Conservation (phyloP, 2,113 vertebrate species). For the Mionectes macconnelli region DNA sequence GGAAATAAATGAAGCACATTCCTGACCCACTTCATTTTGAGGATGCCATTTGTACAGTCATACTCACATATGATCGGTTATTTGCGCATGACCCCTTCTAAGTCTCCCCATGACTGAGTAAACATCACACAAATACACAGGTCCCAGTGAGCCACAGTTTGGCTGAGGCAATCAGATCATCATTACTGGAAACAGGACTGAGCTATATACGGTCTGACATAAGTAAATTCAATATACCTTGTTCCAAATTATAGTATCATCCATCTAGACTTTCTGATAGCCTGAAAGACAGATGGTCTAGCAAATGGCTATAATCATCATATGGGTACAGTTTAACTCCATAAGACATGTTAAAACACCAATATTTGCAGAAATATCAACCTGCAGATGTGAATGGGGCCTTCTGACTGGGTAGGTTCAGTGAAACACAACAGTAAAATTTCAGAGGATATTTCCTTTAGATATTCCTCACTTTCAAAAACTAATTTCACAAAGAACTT, state of each 20-base stretch:
- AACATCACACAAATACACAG: background rate
- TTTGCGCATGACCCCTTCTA: background rate
- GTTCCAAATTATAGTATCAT: background rate
- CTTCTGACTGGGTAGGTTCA: background rate
- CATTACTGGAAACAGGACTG: background rate
- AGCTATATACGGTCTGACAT: background rate
- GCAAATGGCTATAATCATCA: background rate
- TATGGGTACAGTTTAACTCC: background rate
- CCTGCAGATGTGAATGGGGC: background rate
- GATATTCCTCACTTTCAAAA: background rate
- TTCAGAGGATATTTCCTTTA: background rate
- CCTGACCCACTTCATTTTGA: background rate
- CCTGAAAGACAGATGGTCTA: conserved; percentile 21
- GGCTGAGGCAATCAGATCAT: background rate
- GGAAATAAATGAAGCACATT: background rate
- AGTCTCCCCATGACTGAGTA: background rate
- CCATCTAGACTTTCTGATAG: background rate
- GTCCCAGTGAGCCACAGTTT: background rate
- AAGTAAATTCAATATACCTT: conserved; percentile 8
- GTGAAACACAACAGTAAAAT: background rate
- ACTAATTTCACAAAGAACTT: background rate
- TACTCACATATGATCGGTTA: background rate
- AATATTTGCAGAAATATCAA: conserved; percentile 4
- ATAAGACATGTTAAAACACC: background rate
- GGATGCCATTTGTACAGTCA: background rate